These are phyloP conservation scores for Zingel zingel DNA, from an alignment of 2,113 vertebrate genomes.

Conservation along the genomic window DNA sequence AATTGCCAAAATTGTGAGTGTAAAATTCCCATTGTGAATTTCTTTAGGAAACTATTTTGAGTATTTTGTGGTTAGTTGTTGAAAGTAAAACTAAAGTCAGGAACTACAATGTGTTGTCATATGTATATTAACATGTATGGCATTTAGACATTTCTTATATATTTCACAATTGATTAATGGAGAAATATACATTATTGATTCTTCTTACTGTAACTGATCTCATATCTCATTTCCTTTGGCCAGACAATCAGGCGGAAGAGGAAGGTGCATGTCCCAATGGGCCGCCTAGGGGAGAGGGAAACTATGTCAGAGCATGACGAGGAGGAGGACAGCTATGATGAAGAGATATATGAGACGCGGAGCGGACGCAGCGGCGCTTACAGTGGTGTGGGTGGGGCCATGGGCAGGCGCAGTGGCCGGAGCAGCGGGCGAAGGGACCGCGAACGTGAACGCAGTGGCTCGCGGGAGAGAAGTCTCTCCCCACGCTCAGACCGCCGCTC, in stretches of 20 bases:
- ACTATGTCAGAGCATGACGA: conserved; percentile 95
- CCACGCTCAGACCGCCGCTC: conserved; percentile 93
- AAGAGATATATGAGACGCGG: conserved; percentile 90
- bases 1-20: conserved; percentile 99
- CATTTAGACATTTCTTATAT: not conserved
- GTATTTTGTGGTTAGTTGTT: not conserved
- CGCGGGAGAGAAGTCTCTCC: conserved; percentile 93
- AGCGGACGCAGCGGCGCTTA: conserved; percentile 85
- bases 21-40: conserved; percentile 2
- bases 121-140: not conserved
- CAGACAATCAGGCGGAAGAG: conserved; percentile 97
- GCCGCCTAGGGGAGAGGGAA: conserved; percentile 91
- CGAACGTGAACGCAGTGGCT: conserved; percentile 91
- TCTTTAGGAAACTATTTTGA: not conserved
- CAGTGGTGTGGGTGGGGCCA: conserved; percentile 80
- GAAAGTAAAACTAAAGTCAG: not conserved
- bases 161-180: not conserved
- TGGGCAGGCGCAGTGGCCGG: conserved; percentile 84
- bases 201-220: conserved; percentile 20
- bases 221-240: conserved; percentile 28
- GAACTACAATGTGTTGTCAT: not conserved
- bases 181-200: conserved; percentile 25
- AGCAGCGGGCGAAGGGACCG: conserved; percentile 87
- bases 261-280: conserved; percentile 94
- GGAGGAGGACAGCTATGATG: conserved; percentile 96